Percentiles rank a stretch among this genome's conserved stretches.
phyloP scores from a whole-genome alignment of 2,113 vertebrate genomes.

The Setophaga kirtlandii region DNA sequence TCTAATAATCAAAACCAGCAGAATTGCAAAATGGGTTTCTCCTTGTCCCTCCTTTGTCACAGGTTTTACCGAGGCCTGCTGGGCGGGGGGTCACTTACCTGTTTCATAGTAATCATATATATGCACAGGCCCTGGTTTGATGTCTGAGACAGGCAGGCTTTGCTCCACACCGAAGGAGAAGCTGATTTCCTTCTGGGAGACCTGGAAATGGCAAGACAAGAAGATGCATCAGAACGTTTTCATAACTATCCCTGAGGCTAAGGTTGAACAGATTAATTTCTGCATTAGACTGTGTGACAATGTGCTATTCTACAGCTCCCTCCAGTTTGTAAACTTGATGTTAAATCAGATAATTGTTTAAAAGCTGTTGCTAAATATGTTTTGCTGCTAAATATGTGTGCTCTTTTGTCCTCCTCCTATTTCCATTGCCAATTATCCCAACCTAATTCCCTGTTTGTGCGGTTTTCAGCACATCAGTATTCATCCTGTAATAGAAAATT shows the following conservation, averaged over 20 bases:
- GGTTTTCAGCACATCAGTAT: neutral
- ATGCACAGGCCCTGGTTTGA: slow-evolving; percentile 77
- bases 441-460: neutral
- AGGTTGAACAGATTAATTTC: neutral
- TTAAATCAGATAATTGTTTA: neutral
- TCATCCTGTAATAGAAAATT: neutral
- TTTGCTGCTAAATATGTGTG: neutral
- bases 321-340: neutral
- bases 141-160: slow-evolving; percentile 71
- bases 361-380: neutral
- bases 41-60: neutral
- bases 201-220: slow-evolving; percentile 19
- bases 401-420: neutral
- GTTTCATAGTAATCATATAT: slow-evolving; percentile 85
- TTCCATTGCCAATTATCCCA: neutral
- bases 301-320: neutral
- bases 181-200: slow-evolving; percentile 10
- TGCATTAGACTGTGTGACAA: neutral
- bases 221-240: neutral
- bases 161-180: slow-evolving; percentile 70
- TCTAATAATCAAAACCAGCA: neutral
- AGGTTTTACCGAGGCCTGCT: neutral
- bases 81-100: slow-evolving; percentile 58
- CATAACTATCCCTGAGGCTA: neutral
- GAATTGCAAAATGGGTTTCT: neutral